Evolutionary conservation across 2,113 vertebrate genomes (phyloP), one percentile per base, ranked within the genome.

Genomic region (Crotalus horridus): DNA sequence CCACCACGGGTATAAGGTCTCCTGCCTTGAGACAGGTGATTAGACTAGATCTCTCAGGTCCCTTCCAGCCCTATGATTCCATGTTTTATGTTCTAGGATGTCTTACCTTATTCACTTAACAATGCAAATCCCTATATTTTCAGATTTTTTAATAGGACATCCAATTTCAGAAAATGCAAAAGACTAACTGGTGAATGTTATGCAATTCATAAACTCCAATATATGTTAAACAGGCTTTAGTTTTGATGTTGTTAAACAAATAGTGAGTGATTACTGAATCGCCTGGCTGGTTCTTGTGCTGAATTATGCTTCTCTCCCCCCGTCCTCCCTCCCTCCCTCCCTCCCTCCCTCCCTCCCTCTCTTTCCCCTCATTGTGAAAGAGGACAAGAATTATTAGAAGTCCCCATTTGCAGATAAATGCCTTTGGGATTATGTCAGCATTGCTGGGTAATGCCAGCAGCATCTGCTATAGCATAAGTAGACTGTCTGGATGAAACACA

Each of bases 401-500:
- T 59, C 61, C 88, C 56, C 88, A 54, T 69, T 87, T 87, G 51
- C 90, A 29, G 56, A 64, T 69, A 0, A 90, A 92, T 0, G 3
- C 48, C 69, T 87, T 90, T 2, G 0, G 87, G 53, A 53, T 93
- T 39, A 5, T 0, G 0, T 91, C 91, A 92, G 43, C 51, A 51
- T 64, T 86, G 74, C 0, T 0, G 56, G 43, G n/a, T 23, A 2
- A 6, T 48, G 3, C 54, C 88, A 0, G 0, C 88, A 59, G 9
- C 0, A 0, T 81, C 90, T 91, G 89, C 81, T 8, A 6, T 48
- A 48, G n/a, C 90, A 64, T 94, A 85, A 90, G 91, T 89, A n/a
- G 53, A 0, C 1, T 13, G 43, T 95, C 93, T 95, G 95, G 90
- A 92, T 93, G 93, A 92, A 96, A 94, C 0, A 0, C 33, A 93